A percentile compares a stretch with the other conserved stretches of the same genome.
phyloP scores from a whole-genome alignment of 2,797 vertebrate genomes.

The Synanceia verrucosa region DNA sequence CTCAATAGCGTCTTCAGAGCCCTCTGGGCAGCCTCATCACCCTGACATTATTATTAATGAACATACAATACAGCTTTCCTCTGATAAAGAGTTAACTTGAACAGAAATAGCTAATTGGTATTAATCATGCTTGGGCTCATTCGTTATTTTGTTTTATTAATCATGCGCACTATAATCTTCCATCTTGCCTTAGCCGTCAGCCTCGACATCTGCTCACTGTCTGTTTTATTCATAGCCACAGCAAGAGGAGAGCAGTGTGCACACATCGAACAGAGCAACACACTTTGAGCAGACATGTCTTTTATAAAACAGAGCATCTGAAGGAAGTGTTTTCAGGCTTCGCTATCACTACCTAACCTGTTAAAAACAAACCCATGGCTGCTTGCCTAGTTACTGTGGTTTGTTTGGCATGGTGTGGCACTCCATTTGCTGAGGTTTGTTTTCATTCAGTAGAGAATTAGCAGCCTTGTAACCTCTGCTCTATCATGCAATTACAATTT shows the following conservation, averaged over 20 bases:
- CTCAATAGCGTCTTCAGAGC: neutral
- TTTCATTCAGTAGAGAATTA: slow-evolving; percentile 26
- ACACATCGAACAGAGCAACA: neutral
- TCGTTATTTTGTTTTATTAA: neutral
- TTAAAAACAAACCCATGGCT: neutral
- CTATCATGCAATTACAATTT: slow-evolving; percentile 24
- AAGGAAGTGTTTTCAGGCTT: neutral
- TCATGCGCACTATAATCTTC: slow-evolving; percentile 6
- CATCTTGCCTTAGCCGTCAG: slow-evolving; percentile 27
- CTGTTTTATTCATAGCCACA: slow-evolving; percentile 33
- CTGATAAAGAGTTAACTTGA: slow-evolving; percentile 32
- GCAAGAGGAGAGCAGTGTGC: neutral
- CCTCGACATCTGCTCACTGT: slow-evolving; percentile 40
- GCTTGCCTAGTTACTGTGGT: neutral
- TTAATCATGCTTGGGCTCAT: slow-evolving; percentile 37
- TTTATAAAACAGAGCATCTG: neutral
- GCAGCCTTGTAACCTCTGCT: slow-evolving; percentile 16
- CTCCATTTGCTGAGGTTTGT: neutral
- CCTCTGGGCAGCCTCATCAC: slow-evolving; percentile 12
- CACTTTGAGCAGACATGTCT: neutral
- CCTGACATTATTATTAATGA: slow-evolving; percentile 30
- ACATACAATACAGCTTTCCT: slow-evolving; percentile 12
- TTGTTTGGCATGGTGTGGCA: neutral
- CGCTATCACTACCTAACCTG: fast-evolving
- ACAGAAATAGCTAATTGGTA: slow-evolving; percentile 37